These are phyloP conservation scores for Ceratina calcarata DNA, from an alignment of 1,140 invertebrate genomes.

Conservation along the genomic window DNA sequence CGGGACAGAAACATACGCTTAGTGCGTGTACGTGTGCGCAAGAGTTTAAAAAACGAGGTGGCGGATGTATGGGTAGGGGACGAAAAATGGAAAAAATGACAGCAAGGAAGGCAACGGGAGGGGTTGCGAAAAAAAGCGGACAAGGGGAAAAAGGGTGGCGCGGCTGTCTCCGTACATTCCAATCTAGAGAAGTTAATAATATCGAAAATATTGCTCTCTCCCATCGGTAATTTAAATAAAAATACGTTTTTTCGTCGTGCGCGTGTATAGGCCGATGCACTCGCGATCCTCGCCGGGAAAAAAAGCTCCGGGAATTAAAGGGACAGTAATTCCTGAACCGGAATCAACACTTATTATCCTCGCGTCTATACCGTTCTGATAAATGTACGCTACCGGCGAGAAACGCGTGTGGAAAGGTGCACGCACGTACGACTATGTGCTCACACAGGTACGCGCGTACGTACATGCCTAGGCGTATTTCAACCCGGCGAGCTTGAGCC, in stretches of 20 bases:
- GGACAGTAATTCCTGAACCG: constrained; percentile 43
- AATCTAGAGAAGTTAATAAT: constrained; percentile 39
- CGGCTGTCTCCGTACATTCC: constrained; percentile 28
- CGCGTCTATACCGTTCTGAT: constrained; percentile 27
- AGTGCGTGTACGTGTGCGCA: neutral
- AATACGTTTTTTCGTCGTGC: constrained; percentile 19
- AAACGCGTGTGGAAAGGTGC: neutral
- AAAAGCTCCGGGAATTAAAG: constrained; percentile 20
- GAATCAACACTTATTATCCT: constrained; percentile 48
- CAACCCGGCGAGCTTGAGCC: neutral
- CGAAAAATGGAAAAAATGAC: neutral
- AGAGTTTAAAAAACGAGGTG: neutral
- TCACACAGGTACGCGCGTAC: neutral
- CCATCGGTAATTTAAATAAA: constrained; percentile 42
- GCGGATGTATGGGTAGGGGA: neutral
- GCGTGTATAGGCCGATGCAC: neutral
- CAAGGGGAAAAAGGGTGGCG: neutral
- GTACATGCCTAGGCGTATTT: neutral
- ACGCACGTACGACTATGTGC: too few relatives aligned
- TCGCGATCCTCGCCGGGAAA: neutral
- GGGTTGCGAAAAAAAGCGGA: neutral
- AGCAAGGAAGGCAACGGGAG: constrained; percentile 3
- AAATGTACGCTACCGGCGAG: constrained; percentile 5
- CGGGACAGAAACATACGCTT: neutral
- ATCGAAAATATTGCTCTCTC: constrained; percentile 44